Evolutionary conservation across 2,113 vertebrate species (phyloP), one percentile per base, ranked within the genome.

Genomic region (Ellobius talpinus): DNA sequence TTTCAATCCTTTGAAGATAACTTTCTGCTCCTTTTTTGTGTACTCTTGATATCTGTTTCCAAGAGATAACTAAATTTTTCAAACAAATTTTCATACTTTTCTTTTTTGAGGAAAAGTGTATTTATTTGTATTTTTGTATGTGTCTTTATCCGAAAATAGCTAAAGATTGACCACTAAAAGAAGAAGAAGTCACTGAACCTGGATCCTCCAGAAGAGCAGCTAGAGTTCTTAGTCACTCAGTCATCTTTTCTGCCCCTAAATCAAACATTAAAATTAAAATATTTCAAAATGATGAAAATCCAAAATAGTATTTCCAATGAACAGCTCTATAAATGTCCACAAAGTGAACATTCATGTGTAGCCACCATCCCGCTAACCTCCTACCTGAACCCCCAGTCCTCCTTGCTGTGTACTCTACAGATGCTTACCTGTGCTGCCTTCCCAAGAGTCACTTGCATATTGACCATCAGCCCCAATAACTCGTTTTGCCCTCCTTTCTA

Each of bases 191-290:
- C 47, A 78, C 47, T 81, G 31, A 78, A 78, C 47, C 17, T n/a
- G 10, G 50, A 79, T 21, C 17, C 17, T 79, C 4, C 47, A 36
- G 50, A 36, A 52, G 17, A 55, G 3, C 31, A 36, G 31, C 47
- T 78, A 21, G 77, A 36, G 8, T 79, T 55, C 17, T 55, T 55
- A 36, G 36, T 31, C 31, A 55, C 77, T 36, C 47, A 79, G 9
- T 13, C 33, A 55, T 81, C 1, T 74, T 42, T 36, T 81, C 31
- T 52, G 5, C 9, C 9, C 78, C 17, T 52, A 36, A 70, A 90
- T 26, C 84, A 78, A 92, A 55, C 36, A 65, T 90, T 81, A 55
- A 79, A 77, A 72, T 70, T 42, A 23, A 92, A 84, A 78, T 89
- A 45, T 78, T 65, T 31, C 5, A 29, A 26, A 70, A 70, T 52